Percentiles rank a stretch among this genome's conserved stretches.
These are phyloP conservation scores for Orthosia gothica DNA, from an alignment of 2,888 invertebrate species.

Conservation along the genomic window DNA sequence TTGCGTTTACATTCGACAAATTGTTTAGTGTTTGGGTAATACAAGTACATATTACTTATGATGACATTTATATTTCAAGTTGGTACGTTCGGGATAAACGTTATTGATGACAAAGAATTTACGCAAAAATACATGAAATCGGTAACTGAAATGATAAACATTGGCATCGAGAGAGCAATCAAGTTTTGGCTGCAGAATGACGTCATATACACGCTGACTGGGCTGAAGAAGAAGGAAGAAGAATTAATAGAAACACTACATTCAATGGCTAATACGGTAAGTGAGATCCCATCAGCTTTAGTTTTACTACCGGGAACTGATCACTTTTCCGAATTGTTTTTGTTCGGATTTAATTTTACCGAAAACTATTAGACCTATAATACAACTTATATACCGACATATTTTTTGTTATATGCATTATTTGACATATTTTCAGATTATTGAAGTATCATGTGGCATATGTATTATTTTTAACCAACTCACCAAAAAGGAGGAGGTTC, in stretches of 20 bases:
- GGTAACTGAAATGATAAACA: neutral
- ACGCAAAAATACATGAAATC: constrained; percentile 21
- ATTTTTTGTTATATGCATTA: no score
- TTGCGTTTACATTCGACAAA: neutral
- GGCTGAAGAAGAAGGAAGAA: constrained; percentile 32
- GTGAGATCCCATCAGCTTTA: neutral
- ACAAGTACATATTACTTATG: no score
- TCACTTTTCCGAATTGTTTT: no score
- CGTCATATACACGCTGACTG: constrained; percentile 19
- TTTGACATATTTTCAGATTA: no score
- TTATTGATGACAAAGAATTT: constrained; percentile 25
- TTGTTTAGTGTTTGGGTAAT: neutral
- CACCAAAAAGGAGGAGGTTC: no score
- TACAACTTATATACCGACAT: no score
- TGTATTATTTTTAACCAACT: no score
- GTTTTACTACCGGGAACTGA: no score
- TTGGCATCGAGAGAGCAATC: neutral
- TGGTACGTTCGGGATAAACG: constrained; percentile 32
- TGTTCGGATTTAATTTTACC: no score
- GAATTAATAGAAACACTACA: constrained; percentile 1
- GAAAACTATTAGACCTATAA: no score
- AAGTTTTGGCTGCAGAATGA: constrained; percentile 33
- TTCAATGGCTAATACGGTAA: constrained; percentile 24
- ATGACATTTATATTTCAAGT: constrained; percentile 8
- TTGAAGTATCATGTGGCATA: no score